A percentile compares a stretch with the other conserved stretches of the same genome.
Evolutionary conservation across 1,140 invertebrate species (phyloP).

Genomic region (Ericerus pela): DNA sequence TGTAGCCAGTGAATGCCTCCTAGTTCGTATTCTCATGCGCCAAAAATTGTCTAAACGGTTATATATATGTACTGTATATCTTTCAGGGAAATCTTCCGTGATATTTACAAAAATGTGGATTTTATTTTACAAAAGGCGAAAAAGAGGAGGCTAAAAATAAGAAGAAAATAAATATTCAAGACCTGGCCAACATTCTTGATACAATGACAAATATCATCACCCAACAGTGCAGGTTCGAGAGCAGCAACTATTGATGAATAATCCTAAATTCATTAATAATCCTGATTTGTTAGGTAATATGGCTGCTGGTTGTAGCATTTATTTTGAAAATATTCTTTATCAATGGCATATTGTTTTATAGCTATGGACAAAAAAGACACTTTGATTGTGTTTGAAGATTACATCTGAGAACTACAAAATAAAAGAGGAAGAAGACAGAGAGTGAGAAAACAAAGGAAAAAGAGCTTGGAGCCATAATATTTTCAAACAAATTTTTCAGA

Average conservation of each 20-base stretch:
- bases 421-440: slow-evolving; percentile 84
- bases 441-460: slow-evolving; percentile 66
- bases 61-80: slow-evolving; percentile 72
- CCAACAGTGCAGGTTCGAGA: slow-evolving; percentile 96
- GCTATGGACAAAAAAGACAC: slow-evolving; percentile 96
- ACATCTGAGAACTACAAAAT: slow-evolving; percentile 82
- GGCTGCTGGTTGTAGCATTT: no score
- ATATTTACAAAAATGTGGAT: slow-evolving; percentile 94
- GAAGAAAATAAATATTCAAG: slow-evolving; percentile 92
- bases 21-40: neutral
- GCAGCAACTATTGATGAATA: slow-evolving; percentile 84
- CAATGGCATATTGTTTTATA: slow-evolving; percentile 21
- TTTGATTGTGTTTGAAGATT: slow-evolving; percentile 88
- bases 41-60: no score
- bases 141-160: slow-evolving; percentile 86
- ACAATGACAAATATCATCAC: slow-evolving; percentile 84
- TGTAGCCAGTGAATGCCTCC: slow-evolving; percentile 76
- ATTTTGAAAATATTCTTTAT: no score
- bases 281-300: slow-evolving; percentile 68
- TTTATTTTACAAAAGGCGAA: slow-evolving; percentile 87
- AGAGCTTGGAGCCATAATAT: slow-evolving; percentile 74
- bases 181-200: slow-evolving; percentile 79
- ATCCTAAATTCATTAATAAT: slow-evolving; percentile 86
- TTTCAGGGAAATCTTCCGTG: slow-evolving; percentile 75
- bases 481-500: no score